These are phyloP conservation scores for Alces alces DNA, from an alignment of 2,113 vertebrate genomes.

Conservation along the genomic window DNA sequence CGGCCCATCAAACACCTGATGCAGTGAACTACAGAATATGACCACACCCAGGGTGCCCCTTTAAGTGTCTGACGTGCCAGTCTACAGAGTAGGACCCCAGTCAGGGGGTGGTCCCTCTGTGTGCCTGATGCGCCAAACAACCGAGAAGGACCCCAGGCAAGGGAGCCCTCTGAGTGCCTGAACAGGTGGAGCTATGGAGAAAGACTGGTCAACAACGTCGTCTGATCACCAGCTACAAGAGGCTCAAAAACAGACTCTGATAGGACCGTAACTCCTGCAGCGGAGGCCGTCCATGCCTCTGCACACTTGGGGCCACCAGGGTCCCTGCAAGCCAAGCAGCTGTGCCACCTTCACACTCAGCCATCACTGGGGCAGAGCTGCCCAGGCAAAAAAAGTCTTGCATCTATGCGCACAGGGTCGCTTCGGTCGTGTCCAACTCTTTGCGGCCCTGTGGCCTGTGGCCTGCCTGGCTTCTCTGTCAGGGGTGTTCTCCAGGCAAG, in stretches of 20 bases:
- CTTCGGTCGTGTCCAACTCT: neutral
- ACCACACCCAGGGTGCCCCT: neutral
- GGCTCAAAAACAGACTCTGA: neutral
- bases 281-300: neutral
- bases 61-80: neutral
- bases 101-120: neutral
- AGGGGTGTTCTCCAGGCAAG: neutral
- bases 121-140: neutral
- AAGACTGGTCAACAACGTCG: neutral
- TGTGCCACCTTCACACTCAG: neutral
- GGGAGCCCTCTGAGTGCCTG: neutral
- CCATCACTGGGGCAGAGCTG: neutral
- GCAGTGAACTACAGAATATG: neutral
- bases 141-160: neutral
- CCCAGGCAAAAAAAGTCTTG: neutral
- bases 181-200: neutral
- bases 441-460: neutral
- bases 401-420: neutral
- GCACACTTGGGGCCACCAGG: neutral
- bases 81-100: neutral
- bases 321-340: neutral
- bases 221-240: neutral
- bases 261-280: neutral
- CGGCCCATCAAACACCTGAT: neutral
- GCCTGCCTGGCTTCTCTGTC: neutral